Evolutionary conservation across 1,140 invertebrate genomes (phyloP).

Genomic region (Drosophila takahashii): DNA sequence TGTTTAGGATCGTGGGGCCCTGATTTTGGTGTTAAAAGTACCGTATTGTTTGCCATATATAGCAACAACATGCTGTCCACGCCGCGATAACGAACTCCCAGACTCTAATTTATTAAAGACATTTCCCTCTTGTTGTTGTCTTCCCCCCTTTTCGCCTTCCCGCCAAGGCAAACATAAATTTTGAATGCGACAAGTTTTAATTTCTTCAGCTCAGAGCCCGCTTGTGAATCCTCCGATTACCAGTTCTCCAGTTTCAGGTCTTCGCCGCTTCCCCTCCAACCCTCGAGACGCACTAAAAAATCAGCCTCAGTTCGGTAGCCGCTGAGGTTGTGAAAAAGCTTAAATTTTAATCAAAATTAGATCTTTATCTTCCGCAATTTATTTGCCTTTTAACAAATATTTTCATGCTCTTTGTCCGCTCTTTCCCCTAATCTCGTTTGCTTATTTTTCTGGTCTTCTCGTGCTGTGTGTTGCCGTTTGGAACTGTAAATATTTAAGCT

Average conservation of each 20-base stretch:
- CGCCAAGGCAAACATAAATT: constrained; percentile 70
- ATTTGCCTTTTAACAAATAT: constrained; percentile 81
- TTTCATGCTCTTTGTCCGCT: constrained; percentile 58
- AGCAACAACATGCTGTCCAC: constrained; percentile 54
- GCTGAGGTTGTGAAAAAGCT: constrained; percentile 80
- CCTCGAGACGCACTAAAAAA: not conserved
- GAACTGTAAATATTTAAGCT: constrained; percentile 78
- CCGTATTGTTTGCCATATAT: constrained; percentile 81
- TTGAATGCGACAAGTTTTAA: constrained; percentile 70
- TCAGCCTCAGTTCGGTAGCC: constrained; percentile 63
- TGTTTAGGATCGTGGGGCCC: constrained; percentile 56
- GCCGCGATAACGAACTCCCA: constrained; percentile 54
- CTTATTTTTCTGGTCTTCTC: constrained; percentile 6
- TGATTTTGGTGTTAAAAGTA: constrained; percentile 81
- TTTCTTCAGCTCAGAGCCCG: constrained; percentile 53
- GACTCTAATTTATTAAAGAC: constrained; percentile 77
- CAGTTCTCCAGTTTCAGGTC: constrained; percentile 11
- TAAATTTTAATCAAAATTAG: constrained; percentile 84
- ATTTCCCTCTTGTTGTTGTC: constrained; percentile 37
- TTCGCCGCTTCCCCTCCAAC: not conserved
- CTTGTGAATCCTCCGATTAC: constrained; percentile 9
- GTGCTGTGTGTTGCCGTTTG: constrained; percentile 20
- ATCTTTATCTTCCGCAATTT: constrained; percentile 78
- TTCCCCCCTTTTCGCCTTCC: constrained; percentile 17
- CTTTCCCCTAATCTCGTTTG: constrained; percentile 52